Evolutionary conservation across 2,113 vertebrate genomes (phyloP), one percentile per base, ranked within the genome.

Genomic region (Phyllopteryx taeniolatus): DNA sequence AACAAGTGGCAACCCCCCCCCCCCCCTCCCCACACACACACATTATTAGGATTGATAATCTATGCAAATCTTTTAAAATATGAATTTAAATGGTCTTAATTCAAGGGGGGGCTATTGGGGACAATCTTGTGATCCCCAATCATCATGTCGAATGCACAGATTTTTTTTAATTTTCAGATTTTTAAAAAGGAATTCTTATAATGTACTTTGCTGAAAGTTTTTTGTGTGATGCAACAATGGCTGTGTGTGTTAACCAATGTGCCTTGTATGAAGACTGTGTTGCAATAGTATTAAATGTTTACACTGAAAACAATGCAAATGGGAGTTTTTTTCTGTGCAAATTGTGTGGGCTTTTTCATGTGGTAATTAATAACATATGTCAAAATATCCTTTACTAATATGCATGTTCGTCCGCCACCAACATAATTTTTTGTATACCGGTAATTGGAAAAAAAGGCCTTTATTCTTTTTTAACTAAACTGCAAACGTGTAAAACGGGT

Each of bases 201-300:
- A 27, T 65, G 73, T 22, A 74, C 65, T 67, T n/a, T 70, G 70
- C 27, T 19, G 15, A 14, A 61, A 61, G 59, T 57, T 60, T 67
- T 83, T 78, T 80, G 65, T 80, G 53, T 83, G 72, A 75, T 54
- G 71, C 74, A 86, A 78, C 80, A 19, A 67, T 39, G 6, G 69
- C 75, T 83, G 61, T 75, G 66, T 59, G 62, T 68, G 68, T 84
- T 84, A 81, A 85, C 86, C 86, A 64, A 68, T 68, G 87, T 92
- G 89, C 87, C 90, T 88, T 79, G 61, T 76, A 66, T 83, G 75
- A 79, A 79, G 70, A 73, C 62, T 83, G 51, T 82, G 73, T 89
- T 85, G 81, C 67, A 84, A 85, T 81, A 76, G 71, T 83, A 93
- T 91, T 92, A 92, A 93, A 93, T 62, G 83, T 92, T 91, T 92